Percentiles rank a stretch among this genome's conserved stretches.
Evolutionary conservation across 1,140 invertebrate genomes (phyloP).

Genomic region (Oscheius sp.): DNA sequence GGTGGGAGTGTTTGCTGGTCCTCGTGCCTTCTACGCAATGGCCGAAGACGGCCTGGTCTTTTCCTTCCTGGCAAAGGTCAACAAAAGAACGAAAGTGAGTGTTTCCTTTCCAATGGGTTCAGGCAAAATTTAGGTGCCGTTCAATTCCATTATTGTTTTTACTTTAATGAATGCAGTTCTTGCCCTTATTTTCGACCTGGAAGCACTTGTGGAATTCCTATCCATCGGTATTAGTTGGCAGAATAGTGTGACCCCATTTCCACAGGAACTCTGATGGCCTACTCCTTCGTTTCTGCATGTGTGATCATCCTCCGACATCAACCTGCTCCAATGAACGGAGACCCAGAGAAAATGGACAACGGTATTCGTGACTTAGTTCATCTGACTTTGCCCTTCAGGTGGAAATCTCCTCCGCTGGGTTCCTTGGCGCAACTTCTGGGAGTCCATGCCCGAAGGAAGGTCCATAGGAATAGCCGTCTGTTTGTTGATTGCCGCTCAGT

Average conservation of each 20-base stretch:
- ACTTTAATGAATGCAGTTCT: conserved; percentile 74
- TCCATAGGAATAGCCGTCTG: conserved; percentile 11
- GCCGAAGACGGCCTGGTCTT: conserved; percentile 81
- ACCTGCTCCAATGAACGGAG: not conserved
- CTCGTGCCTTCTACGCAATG: conserved; percentile 84
- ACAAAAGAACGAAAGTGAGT: conserved; percentile 56
- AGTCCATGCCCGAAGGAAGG: not conserved
- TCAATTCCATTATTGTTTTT: conserved; percentile 77
- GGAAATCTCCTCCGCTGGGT: conserved; percentile 20
- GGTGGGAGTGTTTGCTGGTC: conserved; percentile 83
- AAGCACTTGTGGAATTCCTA: conserved; percentile 88
- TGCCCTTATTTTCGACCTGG: conserved; percentile 80
- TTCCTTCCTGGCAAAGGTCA: conserved; percentile 71
- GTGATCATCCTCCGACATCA: conserved; percentile 73
- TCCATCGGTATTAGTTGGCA: conserved; percentile 72
- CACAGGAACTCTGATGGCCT: conserved; percentile 77
- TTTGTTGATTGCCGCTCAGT: not conserved
- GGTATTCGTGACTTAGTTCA: no score
- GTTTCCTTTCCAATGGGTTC: not conserved
- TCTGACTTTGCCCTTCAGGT: not conserved
- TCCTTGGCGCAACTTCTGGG: conserved; percentile 14
- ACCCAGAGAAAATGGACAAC: not conserved
- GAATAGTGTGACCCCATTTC: not conserved
- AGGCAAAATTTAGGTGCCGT: conserved; percentile 73
- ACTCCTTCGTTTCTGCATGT: conserved; percentile 83